Evolutionary conservation across 2,797 vertebrate genomes (phyloP).

Genomic region (Manis javanica): DNA sequence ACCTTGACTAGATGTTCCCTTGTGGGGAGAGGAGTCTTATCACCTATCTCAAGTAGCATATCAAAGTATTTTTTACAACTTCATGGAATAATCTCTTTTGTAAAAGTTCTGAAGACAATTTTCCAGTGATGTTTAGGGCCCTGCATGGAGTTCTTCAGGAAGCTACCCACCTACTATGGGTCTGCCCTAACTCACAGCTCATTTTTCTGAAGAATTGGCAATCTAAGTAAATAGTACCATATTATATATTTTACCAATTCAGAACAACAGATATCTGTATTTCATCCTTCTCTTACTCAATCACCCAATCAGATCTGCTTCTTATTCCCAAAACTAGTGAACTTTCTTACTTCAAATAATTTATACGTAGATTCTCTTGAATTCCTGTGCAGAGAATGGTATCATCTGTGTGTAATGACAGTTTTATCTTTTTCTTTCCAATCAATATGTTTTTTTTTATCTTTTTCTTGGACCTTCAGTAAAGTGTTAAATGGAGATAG

Average conservation of each 20-base stretch:
- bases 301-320: constrained; percentile 2
- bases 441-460: not conserved
- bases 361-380: not conserved
- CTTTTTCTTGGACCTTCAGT: not conserved
- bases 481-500: constrained; percentile 28
- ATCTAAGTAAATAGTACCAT: not conserved
- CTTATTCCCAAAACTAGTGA: constrained; percentile 24
- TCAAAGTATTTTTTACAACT: not conserved
- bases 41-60: not conserved
- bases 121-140: not conserved
- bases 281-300: not conserved
- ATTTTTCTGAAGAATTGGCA: not conserved
- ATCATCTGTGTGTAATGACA: not conserved
- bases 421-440: not conserved
- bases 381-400: not conserved
- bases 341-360: not conserved
- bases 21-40: not conserved
- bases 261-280: not conserved
- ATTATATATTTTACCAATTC: not conserved
- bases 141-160: not conserved
- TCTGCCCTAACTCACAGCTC: not conserved
- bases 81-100: not conserved
- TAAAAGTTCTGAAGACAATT: not conserved
- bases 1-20: not conserved
- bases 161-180: not conserved